Conservation (phyloP, 92 coral and sea anemone genomes). For the Pocillopora meandrina region DNA sequence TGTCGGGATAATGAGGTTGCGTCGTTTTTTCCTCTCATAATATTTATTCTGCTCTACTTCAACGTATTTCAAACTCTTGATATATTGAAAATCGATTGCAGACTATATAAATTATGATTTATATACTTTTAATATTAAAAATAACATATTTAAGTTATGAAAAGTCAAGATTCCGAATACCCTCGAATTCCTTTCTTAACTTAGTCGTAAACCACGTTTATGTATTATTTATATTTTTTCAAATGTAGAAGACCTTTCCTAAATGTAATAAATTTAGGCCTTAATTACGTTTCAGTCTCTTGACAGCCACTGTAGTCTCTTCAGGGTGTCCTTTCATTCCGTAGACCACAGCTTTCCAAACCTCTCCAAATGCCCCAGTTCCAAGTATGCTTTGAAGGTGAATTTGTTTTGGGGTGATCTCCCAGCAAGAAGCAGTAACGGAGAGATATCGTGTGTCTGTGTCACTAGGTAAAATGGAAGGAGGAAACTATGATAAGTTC, state of each 20-base stretch:
- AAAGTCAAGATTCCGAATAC: no score
- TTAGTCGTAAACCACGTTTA: no score
- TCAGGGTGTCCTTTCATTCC: slow-evolving; percentile 20
- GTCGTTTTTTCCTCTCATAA: no score
- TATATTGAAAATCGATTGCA: no score
- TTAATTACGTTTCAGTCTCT: slow-evolving; percentile 41
- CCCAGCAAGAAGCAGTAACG: slow-evolving; percentile 32
- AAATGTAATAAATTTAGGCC: background rate
- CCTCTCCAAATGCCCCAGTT: slow-evolving; percentile 55
- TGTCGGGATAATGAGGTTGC: no score
- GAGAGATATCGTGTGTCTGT: slow-evolving; percentile 8
- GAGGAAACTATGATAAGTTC: background rate
- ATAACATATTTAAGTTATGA: no score
- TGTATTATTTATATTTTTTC: no score
- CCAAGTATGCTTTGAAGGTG: slow-evolving; percentile 25
- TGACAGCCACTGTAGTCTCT: slow-evolving; percentile 41
- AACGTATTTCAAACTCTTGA: no score
- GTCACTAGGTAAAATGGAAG: background rate
- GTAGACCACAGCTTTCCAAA: slow-evolving; percentile 40
- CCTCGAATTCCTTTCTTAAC: no score
- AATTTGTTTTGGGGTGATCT: slow-evolving; percentile 19
- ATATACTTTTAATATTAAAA: no score
- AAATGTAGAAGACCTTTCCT: background rate
- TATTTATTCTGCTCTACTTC: no score
- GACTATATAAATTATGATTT: no score